Base-by-base conservation (phyloP, 2,797 vertebrate genomes). In the Acanthopagrus latus region DNA sequence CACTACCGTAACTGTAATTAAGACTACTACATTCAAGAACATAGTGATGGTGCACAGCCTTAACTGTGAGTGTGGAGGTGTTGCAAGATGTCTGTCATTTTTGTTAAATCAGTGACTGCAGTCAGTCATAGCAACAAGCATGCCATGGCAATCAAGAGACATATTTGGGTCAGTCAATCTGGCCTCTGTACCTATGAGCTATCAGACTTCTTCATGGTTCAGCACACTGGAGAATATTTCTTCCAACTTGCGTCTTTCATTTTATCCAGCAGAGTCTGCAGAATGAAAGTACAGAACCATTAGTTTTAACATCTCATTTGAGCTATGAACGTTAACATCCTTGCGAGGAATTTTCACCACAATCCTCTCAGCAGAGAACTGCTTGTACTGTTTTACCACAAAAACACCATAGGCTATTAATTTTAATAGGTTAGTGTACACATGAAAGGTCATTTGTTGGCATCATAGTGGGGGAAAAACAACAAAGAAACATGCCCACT, bases 121-220 rank as follows among this genome's bases (percentile, higher is more conserved):
- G 44, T 74, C 10, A 60, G 17, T 60, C 41, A 52, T 52, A 50
- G 25, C 48, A 51, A 54, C 55, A 5, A 38, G 27, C 41, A 46
- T 33, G 54, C 47, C 20, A 18, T 51, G 29, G 27, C 71, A 71
- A 54, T 67, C 41, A 66, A 56, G 59, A 64, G 43, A 57, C 52
- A 43, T 25, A 69, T 67, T 73, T 17, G 66, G 70, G 69, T 65
- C 54, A 71, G 51, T 76, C 58, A 55, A 12, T 74, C 41, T 50
- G 51, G 52, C 23, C 16, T 85, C 12, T 64, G 10, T 59, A 56
- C 47, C 51, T 76, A 21, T 59, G n/a, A 68, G 48, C 55, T 43
- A 69, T 57, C 29, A 65, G 44, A 64, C 44, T 10, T 67, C 4
- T 50, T 43, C 38, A 52, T 5, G 25, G 52, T 62, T 81, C 54